Conservation (phyloP, 2,113 vertebrate species). For the Paracanthobrama guichenoti region DNA sequence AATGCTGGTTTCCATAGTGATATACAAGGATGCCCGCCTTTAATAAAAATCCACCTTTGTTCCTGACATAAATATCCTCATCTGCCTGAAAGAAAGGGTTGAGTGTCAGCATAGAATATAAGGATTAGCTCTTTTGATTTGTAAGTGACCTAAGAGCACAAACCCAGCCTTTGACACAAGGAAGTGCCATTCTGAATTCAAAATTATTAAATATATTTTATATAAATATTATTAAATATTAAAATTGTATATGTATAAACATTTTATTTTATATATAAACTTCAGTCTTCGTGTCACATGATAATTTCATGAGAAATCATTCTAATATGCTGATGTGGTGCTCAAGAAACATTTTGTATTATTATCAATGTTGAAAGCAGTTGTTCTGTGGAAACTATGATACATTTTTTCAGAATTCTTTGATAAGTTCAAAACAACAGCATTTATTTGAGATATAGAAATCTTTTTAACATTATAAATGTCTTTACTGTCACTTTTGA, state of each 20-base stretch:
- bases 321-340: too few species aligned
- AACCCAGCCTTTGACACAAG: background rate
- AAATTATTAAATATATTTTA: too few species aligned
- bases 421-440: too few species aligned
- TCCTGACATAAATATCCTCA: conserved; percentile 13
- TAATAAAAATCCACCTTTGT: conserved; percentile 5
- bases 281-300: too few species aligned
- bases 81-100: conserved; percentile 17
- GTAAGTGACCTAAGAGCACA: background rate
- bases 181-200: background rate
- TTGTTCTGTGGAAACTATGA: background rate
- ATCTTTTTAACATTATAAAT: too few species aligned
- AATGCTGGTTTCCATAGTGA: conserved; percentile 9
- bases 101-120: conserved; percentile 16
- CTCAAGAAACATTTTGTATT: too few species aligned
- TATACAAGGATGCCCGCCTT: background rate
- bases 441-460: too few species aligned
- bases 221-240: background rate
- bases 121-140: conserved; percentile 13
- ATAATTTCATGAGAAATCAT: too few species aligned
- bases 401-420: background rate
- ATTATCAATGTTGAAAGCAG: too few species aligned
- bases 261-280: too few species aligned
- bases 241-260: too few species aligned
- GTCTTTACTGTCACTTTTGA: too few species aligned